phyloP scores from a whole-genome alignment of 1,140 invertebrate species.

The Dysdera silvatica region DNA sequence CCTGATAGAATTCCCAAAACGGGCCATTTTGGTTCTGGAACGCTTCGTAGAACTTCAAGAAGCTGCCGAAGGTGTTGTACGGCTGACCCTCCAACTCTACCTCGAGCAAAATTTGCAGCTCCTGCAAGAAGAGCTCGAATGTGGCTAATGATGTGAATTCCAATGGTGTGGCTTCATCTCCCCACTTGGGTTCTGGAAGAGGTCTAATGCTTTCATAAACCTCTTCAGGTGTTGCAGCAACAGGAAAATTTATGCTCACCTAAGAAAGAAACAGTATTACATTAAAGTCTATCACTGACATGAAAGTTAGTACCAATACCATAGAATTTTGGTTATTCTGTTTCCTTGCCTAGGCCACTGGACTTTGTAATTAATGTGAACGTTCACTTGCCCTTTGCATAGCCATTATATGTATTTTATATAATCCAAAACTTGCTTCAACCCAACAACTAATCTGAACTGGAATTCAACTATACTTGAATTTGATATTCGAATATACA shows the following conservation, averaged over 20 bases:
- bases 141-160: constrained; percentile 29
- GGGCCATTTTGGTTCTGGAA: constrained; percentile 50
- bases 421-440: too few relatives aligned
- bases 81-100: constrained; percentile 61
- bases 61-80: constrained; percentile 80
- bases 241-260: constrained; percentile 6
- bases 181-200: constrained; percentile 61
- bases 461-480: too few relatives aligned
- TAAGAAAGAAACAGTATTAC: background rate
- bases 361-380: too few relatives aligned
- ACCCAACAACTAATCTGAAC: too few relatives aligned
- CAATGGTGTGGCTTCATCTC: constrained; percentile 41
- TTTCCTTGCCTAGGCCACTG: too few relatives aligned
- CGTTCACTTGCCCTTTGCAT: too few relatives aligned
- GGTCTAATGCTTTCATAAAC: constrained; percentile 40
- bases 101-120: constrained; percentile 65
- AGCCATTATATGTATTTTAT: too few relatives aligned
- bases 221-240: background rate
- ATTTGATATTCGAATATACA: too few relatives aligned
- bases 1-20: constrained; percentile 60
- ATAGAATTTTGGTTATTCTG: too few relatives aligned
- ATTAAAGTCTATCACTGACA: too few relatives aligned
- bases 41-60: constrained; percentile 48
- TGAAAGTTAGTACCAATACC: too few relatives aligned
- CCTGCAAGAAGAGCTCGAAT: constrained; percentile 61